Conservation (phyloP, 2,113 vertebrate genomes). For the Xenopus laevis region DNA sequence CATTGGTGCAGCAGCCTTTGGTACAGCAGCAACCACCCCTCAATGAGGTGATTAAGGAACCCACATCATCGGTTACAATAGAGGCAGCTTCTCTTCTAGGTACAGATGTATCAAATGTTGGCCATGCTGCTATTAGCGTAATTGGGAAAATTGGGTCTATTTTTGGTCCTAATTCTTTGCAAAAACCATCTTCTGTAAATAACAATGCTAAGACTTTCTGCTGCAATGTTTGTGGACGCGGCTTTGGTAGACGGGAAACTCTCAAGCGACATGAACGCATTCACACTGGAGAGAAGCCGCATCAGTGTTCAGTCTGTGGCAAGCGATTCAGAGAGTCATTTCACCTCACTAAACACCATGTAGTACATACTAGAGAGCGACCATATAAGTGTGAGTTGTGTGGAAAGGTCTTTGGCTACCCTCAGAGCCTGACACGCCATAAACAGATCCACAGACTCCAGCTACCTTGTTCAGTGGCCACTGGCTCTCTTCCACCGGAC, state of each 20-base stretch:
- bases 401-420: constrained; percentile 87
- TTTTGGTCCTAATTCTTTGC: not conserved
- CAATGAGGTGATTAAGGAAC: constrained; percentile 6
- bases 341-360: constrained; percentile 86
- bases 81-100: constrained; percentile 7
- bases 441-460: constrained; percentile 79
- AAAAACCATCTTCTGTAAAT: constrained; percentile 9
- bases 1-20: not conserved
- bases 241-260: constrained; percentile 80
- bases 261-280: constrained; percentile 85
- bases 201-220: constrained; percentile 69
- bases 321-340: constrained; percentile 88
- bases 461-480: constrained; percentile 52
- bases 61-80: not conserved
- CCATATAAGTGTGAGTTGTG: constrained; percentile 89
- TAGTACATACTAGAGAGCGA: constrained; percentile 87
- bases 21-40: not conserved
- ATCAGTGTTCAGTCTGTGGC: constrained; percentile 84
- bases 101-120: constrained; percentile 10
- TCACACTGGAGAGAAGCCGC: constrained; percentile 79
- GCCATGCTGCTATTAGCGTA: constrained; percentile 9
- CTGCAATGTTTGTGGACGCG: constrained; percentile 76
- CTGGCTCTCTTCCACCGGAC: constrained; percentile 55
- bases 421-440: constrained; percentile 88
- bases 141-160: constrained; percentile 15